These are phyloP conservation scores for Aspidapion aeneum DNA, from an alignment of 2,888 invertebrate species.

Conservation along the genomic window DNA sequence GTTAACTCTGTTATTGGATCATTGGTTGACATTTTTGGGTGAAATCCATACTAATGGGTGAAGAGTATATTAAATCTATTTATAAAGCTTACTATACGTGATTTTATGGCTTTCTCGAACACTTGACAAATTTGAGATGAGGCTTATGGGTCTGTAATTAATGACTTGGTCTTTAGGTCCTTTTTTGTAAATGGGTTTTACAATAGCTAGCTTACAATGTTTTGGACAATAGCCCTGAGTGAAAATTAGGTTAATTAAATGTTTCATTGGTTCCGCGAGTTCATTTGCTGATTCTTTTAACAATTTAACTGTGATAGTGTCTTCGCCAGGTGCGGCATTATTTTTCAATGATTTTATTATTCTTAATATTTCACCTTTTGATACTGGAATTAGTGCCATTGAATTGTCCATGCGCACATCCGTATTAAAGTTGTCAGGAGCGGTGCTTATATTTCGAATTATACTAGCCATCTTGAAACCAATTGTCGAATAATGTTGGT, in stretches of 20 bases:
- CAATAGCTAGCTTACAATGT: too few relatives aligned
- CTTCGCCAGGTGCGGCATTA: neutral
- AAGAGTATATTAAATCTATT: neutral
- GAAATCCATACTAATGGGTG: neutral
- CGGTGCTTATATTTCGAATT: too few relatives aligned
- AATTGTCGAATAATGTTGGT: too few relatives aligned
- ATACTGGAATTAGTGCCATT: neutral
- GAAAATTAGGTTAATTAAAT: neutral
- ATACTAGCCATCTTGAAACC: too few relatives aligned
- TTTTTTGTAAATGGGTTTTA: too few relatives aligned
- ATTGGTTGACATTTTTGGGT: neutral
- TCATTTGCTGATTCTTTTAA: neutral
- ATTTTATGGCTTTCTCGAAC: neutral
- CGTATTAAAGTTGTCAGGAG: too few relatives aligned
- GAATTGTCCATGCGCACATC: too few relatives aligned
- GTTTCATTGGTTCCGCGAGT: neutral
- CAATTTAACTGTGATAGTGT: neutral
- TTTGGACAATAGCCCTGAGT: neutral
- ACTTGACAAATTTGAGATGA: neutral
- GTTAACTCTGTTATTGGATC: neutral
- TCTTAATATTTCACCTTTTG: neutral
- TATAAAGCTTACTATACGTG: neutral
- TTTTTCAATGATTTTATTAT: neutral
- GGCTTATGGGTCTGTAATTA: neutral
- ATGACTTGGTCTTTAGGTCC: neutral